These are phyloP conservation scores for Pollimyrus isidori DNA, from an alignment of 2,113 vertebrate species.

Conservation along the genomic window DNA sequence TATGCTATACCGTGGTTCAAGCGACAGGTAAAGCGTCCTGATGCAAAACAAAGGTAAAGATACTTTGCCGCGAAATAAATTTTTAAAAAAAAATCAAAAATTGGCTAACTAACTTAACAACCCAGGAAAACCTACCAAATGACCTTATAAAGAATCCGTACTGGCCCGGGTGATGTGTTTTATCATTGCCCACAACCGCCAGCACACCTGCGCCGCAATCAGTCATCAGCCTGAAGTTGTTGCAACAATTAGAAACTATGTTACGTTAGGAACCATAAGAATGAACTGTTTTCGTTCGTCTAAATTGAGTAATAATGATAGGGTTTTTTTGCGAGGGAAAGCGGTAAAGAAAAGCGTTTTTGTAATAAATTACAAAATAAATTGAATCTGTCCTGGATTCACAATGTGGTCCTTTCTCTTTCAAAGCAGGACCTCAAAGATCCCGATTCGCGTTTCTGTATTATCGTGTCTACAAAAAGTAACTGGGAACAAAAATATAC, in stretches of 20 bases:
- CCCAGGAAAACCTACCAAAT: background rate
- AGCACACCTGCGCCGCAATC: background rate
- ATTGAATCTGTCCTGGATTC: background rate
- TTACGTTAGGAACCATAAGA: background rate
- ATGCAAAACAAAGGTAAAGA: background rate
- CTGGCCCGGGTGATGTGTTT: background rate
- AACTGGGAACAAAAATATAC: no score
- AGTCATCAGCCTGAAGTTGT: background rate
- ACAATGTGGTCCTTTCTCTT: background rate
- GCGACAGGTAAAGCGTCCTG: background rate
- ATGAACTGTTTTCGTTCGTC: background rate
- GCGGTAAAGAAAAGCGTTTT: background rate
- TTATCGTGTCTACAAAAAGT: background rate
- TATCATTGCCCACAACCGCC: background rate
- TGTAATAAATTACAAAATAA: background rate
- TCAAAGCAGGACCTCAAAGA: background rate
- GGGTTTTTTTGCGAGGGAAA: background rate
- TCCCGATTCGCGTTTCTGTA: background rate
- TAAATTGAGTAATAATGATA: background rate
- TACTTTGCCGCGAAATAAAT: background rate
- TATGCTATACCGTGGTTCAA: background rate
- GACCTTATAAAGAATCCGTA: background rate
- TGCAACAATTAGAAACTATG: background rate
- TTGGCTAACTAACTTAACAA: background rate
- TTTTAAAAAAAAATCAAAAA: no score